Evolutionary conservation across 2,888 invertebrate genomes (phyloP), one percentile per base, ranked within the genome.

Genomic region (Salticus scenicus): DNA sequence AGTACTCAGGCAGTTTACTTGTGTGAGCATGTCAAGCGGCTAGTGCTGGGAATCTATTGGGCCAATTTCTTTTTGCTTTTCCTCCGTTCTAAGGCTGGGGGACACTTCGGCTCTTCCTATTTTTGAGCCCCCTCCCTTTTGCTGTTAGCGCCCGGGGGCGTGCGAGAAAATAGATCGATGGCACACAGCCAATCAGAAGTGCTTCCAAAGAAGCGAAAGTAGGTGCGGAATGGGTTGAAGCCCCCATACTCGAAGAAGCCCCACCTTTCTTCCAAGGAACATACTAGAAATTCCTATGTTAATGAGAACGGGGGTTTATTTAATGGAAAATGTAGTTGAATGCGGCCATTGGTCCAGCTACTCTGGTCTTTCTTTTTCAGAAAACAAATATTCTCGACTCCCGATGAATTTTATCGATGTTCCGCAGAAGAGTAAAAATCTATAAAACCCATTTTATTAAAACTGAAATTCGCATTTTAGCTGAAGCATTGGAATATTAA

Each of bases 381-480:
- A 57, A 57, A 57, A 57, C 57, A 57, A 57, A 57, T 57, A 57
- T 57, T 57, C 57, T n/a, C 57, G 57, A 57, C 57, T 57, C 57
- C 57, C 57, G 57, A 57, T 57, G 24, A 57, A 57, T 57, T 57
- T 57, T 57, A 57, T 57, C 57, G 57, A 57, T 57, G 24, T 57
- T 57, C 24, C 57, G 57, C 57, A 57, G 57, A 57, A 57, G 57
- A 57, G 57, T 57, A 57, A 57, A 57, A 57, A 57, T 57, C 57
- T 57, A 57, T 57, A 57, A 57, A 57, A 57, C 57, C 57, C 57
- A 57, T 57, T 57, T 57, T 57, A 57, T 57, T 57, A 57, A 57
- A 57, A 57, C 57, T 57, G 57, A 57, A 57, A 57, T 57, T 57
- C 57, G 24, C 57, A 57, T 57, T 57, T 57, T 57, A 57, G 57